These are phyloP conservation scores for Ophion costatus DNA, from an alignment of 2,888 invertebrate species.

Conservation along the genomic window DNA sequence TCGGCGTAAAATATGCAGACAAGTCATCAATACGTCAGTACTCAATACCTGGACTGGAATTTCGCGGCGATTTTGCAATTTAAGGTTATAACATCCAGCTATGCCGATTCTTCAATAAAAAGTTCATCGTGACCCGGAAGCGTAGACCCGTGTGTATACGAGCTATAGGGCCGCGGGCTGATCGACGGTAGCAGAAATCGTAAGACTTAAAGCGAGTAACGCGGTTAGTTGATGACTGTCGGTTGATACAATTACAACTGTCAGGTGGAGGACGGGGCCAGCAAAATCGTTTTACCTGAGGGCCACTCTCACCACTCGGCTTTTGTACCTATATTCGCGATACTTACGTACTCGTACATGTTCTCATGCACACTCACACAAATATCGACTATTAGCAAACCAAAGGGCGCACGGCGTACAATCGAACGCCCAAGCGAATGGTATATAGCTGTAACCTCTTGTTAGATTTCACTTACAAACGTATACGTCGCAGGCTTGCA, in stretches of 20 bases:
- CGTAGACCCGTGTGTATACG: neutral
- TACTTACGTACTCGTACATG: conserved; percentile 13
- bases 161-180: conserved; percentile 3
- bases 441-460: conserved; percentile 7
- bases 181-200: conserved; percentile 10
- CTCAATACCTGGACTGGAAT: neutral
- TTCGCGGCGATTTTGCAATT: neutral
- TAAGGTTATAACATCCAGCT: neutral
- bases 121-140: neutral
- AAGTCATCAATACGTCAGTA: neutral
- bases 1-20: neutral
- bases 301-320: conserved; percentile 22
- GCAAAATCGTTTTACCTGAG: conserved; percentile 43
- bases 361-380: neutral
- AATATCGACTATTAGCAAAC: conserved; percentile 1
- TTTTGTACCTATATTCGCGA: conserved; percentile 13
- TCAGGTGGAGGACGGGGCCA: conserved; percentile 35
- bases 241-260: conserved; percentile 49
- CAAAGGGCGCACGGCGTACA: conserved; percentile 1
- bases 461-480: neutral
- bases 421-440: neutral
- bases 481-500: conserved; percentile 35
- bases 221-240: conserved; percentile 55
- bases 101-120: neutral
- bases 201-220: conserved; percentile 42